Conservation (phyloP, 2,888 invertebrate genomes). For the Cinara cedri region DNA sequence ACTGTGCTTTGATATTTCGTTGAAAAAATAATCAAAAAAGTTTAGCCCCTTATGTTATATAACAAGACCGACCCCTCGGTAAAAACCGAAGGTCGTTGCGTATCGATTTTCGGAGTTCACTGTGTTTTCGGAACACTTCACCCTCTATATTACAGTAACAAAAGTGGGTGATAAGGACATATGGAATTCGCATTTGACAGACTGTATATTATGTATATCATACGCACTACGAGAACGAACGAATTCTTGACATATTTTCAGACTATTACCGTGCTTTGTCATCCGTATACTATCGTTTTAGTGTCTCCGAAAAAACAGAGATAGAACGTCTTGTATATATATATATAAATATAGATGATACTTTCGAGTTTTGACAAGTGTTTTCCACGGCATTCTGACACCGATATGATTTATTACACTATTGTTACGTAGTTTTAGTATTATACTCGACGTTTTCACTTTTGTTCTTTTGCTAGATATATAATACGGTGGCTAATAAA, state of each 20-base stretch:
- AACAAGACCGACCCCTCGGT: slow-evolving; percentile 10
- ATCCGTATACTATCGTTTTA: background rate
- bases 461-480: background rate
- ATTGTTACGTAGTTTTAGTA: background rate
- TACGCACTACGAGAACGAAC: slow-evolving; percentile 12
- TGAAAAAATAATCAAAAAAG: background rate
- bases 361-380: slow-evolving; percentile 5
- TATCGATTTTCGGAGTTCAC: slow-evolving; percentile 53
- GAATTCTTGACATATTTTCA: slow-evolving; percentile 5
- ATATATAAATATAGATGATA: too few species aligned
- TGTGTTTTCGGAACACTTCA: slow-evolving; percentile 48
- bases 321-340: too few species aligned
- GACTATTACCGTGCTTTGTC: slow-evolving; percentile 9
- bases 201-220: too few species aligned
- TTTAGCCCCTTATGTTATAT: background rate
- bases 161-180: slow-evolving; percentile 7
- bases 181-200: slow-evolving; percentile 24
- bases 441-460: too few species aligned
- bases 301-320: background rate
- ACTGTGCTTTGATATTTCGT: too few species aligned
- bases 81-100: slow-evolving; percentile 37
- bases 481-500: too few species aligned
- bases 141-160: slow-evolving; percentile 4
- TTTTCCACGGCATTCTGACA: slow-evolving; percentile 1
- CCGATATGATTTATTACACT: slow-evolving; percentile 3